phyloP scores from a whole-genome alignment of 2,888 invertebrate genomes.

The Phoronis australis region DNA sequence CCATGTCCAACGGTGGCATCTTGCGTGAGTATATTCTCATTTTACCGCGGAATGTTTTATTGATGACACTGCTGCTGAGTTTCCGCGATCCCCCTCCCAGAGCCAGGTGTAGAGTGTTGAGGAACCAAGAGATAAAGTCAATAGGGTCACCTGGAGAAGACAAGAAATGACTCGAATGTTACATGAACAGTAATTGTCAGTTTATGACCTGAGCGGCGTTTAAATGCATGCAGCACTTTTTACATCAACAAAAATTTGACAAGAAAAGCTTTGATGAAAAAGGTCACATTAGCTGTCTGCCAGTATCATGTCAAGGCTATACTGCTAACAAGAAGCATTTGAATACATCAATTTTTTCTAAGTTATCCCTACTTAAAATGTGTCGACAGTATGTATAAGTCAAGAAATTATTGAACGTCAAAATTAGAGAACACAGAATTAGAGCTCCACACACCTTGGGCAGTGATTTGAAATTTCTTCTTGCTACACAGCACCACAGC shows the following conservation, averaged over 20 bases:
- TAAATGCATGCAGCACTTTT: neutral
- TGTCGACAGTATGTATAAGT: neutral
- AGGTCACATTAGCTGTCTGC: neutral
- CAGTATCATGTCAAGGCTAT: neutral
- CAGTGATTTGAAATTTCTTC: conserved; percentile 95
- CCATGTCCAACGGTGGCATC: conserved; percentile 80
- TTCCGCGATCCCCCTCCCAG: conserved; percentile 79
- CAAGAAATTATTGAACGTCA: too few relatives aligned
- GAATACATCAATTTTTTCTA: neutral
- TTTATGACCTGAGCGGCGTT: neutral
- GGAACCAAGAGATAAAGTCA: conserved; percentile 96
- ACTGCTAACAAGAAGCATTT: neutral
- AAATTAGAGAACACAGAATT: too few relatives aligned
- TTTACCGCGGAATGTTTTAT: conserved; percentile 77
- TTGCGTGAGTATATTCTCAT: conserved; percentile 63
- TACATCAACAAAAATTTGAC: neutral
- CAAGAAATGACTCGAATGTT: neutral
- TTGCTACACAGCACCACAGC: conserved; percentile 95
- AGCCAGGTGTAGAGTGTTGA: conserved; percentile 91
- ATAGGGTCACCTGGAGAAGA: conserved; percentile 79
- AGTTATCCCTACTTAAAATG: neutral
- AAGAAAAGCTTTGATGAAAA: neutral
- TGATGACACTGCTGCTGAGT: conserved; percentile 76
- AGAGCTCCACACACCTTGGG: conserved; percentile 91
- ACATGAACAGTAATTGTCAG: too few relatives aligned